Percentiles rank a stretch among this genome's conserved stretches.
Evolutionary conservation across 2,888 invertebrate species (phyloP).

Genomic region (Tetheella fluctuosa): DNA sequence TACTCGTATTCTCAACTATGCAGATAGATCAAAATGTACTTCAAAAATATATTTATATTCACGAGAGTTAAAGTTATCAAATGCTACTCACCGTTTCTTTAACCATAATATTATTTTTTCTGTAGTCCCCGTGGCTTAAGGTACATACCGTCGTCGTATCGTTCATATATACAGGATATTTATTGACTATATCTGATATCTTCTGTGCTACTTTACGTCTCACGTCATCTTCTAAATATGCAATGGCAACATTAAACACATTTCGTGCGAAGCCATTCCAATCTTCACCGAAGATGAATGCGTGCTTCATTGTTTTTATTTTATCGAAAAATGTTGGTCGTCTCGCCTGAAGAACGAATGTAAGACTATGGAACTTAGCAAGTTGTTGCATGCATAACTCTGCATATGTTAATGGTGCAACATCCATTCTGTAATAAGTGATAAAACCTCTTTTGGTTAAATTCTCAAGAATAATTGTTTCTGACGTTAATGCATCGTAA

Average conservation of each 20-base stretch:
- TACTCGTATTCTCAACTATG: too few species aligned
- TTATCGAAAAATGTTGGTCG: slow-evolving; percentile 49
- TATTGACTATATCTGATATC: slow-evolving; percentile 31
- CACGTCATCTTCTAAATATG: slow-evolving; percentile 34
- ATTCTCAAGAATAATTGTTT: slow-evolving; percentile 59
- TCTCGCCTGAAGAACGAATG: slow-evolving; percentile 49
- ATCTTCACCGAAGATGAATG: slow-evolving; percentile 38
- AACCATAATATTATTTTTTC: slow-evolving; percentile 59
- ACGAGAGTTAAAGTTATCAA: too few species aligned
- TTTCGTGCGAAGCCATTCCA: slow-evolving; percentile 37
- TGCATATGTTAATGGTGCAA: slow-evolving; percentile 50
- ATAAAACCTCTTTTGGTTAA: slow-evolving; percentile 50
- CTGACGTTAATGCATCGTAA: slow-evolving; percentile 45
- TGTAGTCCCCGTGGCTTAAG: slow-evolving; percentile 66
- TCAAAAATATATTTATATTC: too few species aligned
- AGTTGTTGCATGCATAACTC: slow-evolving; percentile 52
- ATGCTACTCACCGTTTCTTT: slow-evolving; percentile 58
- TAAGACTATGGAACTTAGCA: slow-evolving; percentile 61
- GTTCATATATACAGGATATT: slow-evolving; percentile 35
- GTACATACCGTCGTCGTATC: slow-evolving; percentile 37
- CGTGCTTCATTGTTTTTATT: slow-evolving; percentile 34
- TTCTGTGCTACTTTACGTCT: slow-evolving; percentile 38
- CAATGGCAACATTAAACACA: slow-evolving; percentile 30
- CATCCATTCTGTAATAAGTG: slow-evolving; percentile 48
- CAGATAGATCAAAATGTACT: too few species aligned